Evolutionary conservation across 2,113 vertebrate species (phyloP).

Genomic region (Acrocephalus arundinaceus): DNA sequence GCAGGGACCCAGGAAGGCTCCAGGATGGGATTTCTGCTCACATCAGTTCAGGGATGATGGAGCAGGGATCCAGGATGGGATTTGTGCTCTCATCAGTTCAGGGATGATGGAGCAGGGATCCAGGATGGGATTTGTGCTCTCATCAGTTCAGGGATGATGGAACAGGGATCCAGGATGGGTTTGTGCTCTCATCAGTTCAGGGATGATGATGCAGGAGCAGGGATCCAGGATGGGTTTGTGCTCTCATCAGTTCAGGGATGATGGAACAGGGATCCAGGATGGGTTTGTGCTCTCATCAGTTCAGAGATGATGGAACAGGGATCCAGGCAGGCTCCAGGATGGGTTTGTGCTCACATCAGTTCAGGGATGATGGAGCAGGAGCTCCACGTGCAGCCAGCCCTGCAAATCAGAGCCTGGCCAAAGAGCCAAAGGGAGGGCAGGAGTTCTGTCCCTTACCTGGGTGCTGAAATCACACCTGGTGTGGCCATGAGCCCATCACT

Average conservation of each 20-base stretch:
- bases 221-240: neutral
- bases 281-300: neutral
- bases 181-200: neutral
- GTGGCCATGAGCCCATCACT: fast-evolving
- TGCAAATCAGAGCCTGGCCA: no score
- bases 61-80: neutral
- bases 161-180: no score
- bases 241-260: neutral
- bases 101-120: neutral
- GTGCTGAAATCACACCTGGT: fast-evolving
- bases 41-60: no score
- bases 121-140: fast-evolving
- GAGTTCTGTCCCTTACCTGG: neutral
- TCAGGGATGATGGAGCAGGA: fast-evolving
- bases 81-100: neutral
- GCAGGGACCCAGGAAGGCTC: neutral
- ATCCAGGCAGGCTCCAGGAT: fast-evolving
- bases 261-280: neutral
- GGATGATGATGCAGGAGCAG: neutral
- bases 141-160: fast-evolving
- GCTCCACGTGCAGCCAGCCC: neutral
- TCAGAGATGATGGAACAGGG: neutral
- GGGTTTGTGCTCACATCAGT: neutral
- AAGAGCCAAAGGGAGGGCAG: no score
- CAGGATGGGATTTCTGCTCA: neutral